Conservation (phyloP, 2,797 vertebrate species). For the Otolemur crassicaudatus region DNA sequence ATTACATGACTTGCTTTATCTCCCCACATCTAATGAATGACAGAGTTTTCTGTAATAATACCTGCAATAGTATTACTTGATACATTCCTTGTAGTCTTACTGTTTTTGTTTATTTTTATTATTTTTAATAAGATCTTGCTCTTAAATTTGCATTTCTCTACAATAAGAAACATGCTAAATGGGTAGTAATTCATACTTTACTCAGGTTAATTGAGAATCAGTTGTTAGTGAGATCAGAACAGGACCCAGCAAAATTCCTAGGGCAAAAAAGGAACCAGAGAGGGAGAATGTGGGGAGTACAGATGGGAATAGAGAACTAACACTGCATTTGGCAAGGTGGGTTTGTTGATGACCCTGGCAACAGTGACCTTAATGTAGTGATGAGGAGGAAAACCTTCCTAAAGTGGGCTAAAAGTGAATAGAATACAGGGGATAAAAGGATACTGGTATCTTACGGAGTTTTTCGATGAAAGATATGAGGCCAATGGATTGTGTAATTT, state of each 20-base stretch:
- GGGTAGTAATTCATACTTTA: slow-evolving; percentile 29
- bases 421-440: background rate
- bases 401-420: background rate
- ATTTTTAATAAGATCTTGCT: slow-evolving; percentile 57
- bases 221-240: background rate
- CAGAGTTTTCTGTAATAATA: background rate
- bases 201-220: background rate
- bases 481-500: background rate
- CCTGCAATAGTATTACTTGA: background rate
- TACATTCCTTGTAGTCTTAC: background rate
- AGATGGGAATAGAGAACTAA: background rate
- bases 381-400: background rate
- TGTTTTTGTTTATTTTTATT: slow-evolving; percentile 44
- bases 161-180: background rate
- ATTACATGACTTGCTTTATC: background rate
- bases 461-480: background rate
- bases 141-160: slow-evolving; percentile 62
- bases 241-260: background rate
- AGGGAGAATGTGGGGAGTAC: accelerated
- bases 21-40: background rate
- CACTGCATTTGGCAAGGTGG: background rate
- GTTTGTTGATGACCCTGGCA: background rate
- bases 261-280: background rate
- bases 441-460: background rate
- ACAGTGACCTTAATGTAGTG: background rate